Conservation (phyloP, 2,797 vertebrate genomes). For the Sebastes glaucus region DNA sequence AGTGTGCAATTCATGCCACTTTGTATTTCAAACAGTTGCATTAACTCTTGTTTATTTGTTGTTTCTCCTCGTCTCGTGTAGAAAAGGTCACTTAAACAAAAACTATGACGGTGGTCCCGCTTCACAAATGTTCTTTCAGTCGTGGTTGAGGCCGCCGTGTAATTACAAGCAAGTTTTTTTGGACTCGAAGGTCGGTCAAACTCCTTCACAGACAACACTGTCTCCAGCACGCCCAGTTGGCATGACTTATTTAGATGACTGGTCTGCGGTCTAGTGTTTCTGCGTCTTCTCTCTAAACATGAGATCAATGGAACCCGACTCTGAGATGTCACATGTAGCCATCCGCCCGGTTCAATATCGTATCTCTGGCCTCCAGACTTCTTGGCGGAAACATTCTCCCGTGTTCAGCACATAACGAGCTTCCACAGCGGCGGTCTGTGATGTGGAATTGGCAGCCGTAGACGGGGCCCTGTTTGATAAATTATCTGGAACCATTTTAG, state of each 20-base stretch:
- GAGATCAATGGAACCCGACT: constrained; percentile 36
- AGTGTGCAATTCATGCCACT: neutral
- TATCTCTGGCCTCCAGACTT: constrained; percentile 41
- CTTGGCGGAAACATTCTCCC: constrained; percentile 16
- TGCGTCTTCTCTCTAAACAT: constrained; percentile 7
- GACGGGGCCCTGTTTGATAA: constrained; percentile 26
- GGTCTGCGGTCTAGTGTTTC: constrained; percentile 28
- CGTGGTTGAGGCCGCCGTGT: neutral
- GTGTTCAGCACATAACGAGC: constrained; percentile 2
- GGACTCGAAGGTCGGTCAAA: neutral
- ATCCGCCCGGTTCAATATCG: constrained; percentile 31
- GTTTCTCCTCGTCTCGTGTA: neutral
- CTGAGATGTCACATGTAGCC: constrained; percentile 29
- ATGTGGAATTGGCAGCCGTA: constrained; percentile 36
- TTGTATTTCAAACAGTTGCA: neutral
- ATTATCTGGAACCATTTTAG: constrained; percentile 40
- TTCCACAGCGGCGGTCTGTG: constrained; percentile 13
- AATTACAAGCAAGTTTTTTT: neutral
- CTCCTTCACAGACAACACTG: neutral
- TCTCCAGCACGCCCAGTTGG: neutral
- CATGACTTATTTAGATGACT: neutral
- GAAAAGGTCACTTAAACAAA: constrained; percentile 4
- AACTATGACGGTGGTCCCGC: neutral
- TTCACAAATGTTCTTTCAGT: neutral
- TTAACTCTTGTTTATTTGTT: neutral